These are phyloP conservation scores for Myotis findleyi DNA, from an alignment of 2,797 vertebrate genomes.

Conservation along the genomic window DNA sequence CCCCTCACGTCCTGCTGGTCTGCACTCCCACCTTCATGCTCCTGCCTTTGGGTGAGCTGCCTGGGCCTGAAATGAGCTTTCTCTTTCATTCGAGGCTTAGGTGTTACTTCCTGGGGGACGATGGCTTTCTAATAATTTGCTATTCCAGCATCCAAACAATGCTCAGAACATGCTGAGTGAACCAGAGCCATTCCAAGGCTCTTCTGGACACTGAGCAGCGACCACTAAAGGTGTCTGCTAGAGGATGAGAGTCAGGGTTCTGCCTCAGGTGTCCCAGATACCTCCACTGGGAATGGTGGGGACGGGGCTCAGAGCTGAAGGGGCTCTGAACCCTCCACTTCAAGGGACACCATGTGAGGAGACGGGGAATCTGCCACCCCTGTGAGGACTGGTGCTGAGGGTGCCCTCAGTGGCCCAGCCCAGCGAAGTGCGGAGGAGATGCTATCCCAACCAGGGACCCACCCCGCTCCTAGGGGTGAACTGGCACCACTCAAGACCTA, in stretches of 20 bases:
- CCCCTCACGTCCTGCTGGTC: not conserved
- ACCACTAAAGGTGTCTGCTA: too few species aligned
- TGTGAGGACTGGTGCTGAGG: not conserved
- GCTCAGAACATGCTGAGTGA: not conserved
- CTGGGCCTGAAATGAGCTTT: not conserved
- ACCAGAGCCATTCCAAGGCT: not conserved
- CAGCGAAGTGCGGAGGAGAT: accelerated
- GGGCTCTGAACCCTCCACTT: not conserved
- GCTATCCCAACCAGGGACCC: not conserved
- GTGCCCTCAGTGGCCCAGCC: accelerated
- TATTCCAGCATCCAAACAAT: not conserved
- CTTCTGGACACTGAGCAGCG: not conserved
- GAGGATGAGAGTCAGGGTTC: not conserved
- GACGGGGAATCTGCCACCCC: not conserved
- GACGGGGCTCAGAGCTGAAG: not conserved
- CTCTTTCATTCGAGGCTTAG: not conserved
- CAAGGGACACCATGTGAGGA: not conserved
- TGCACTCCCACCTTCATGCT: accelerated
- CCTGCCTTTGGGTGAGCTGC: not conserved
- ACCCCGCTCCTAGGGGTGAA: not conserved
- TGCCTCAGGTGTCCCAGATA: not conserved
- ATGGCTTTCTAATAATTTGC: not conserved
- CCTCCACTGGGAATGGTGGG: not conserved
- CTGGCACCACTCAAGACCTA: not conserved
- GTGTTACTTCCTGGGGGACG: not conserved